Evolutionary conservation across 1,140 invertebrate species (phyloP).

Genomic region (Neuroterus valhalla): DNA sequence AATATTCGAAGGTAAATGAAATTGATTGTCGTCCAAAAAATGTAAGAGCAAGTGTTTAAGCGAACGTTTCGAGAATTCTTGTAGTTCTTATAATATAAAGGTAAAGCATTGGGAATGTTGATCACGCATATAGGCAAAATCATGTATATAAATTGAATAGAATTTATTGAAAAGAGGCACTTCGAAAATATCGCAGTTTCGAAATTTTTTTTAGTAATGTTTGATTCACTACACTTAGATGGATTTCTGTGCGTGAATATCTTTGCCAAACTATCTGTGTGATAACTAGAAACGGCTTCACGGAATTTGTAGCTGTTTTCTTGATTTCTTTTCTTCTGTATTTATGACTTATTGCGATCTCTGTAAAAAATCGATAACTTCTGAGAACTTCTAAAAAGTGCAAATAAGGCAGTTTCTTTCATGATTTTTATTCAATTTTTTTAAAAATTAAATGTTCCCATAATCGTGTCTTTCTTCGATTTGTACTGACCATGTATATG

Average conservation of each 20-base stretch:
- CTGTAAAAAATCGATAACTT: neutral
- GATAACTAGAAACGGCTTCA: slow-evolving; percentile 43
- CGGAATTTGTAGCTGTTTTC: slow-evolving; percentile 49
- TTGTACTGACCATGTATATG: slow-evolving; percentile 22
- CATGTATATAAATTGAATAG: slow-evolving; percentile 11
- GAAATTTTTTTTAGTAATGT: slow-evolving; percentile 1
- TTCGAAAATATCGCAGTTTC: slow-evolving; percentile 16
- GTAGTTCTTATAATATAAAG: neutral
- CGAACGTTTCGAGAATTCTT: slow-evolving; percentile 1
- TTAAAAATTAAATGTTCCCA: neutral
- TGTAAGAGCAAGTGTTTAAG: slow-evolving; percentile 3
- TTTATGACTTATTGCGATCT: neutral
- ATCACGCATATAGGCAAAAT: slow-evolving; percentile 4
- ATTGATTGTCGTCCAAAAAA: slow-evolving; percentile 3
- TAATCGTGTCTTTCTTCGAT: slow-evolving; percentile 6
- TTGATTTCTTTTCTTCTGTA: slow-evolving; percentile 26
- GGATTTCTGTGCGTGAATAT: slow-evolving; percentile 21
- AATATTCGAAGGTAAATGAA: neutral
- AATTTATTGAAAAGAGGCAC: slow-evolving; percentile 9
- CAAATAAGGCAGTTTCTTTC: neutral
- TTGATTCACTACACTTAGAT: neutral
- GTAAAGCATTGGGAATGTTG: slow-evolving; percentile 6
- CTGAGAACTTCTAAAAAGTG: neutral
- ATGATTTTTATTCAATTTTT: neutral
- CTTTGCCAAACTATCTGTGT: slow-evolving; percentile 42